phyloP scores from a whole-genome alignment of 2,888 invertebrate species.

The Andrena marginata region DNA sequence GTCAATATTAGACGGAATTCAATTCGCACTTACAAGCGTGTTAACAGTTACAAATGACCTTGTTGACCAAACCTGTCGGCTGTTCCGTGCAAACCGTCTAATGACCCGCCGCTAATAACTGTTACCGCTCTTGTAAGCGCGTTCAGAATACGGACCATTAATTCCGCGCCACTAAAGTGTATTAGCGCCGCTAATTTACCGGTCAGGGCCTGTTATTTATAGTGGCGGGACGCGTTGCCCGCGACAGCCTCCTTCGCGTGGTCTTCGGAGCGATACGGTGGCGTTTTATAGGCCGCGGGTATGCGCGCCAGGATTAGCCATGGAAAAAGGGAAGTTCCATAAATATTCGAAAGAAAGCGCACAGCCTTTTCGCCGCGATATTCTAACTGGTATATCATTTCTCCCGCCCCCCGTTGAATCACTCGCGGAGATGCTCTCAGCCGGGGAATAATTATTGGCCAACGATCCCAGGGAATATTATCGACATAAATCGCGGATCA shows the following conservation, averaged over 20 bases:
- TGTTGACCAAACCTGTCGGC: slow-evolving; percentile 72
- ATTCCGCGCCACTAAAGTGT: slow-evolving; percentile 70
- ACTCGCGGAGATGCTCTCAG: background rate
- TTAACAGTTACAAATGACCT: slow-evolving; percentile 73
- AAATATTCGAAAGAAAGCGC: background rate
- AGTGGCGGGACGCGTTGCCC: slow-evolving; percentile 18
- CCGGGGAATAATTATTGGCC: slow-evolving; percentile 35
- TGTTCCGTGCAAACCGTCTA: slow-evolving; percentile 73
- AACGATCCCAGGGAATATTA: background rate
- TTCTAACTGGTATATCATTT: background rate
- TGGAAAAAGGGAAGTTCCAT: background rate
- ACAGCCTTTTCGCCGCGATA: background rate
- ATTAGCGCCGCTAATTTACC: slow-evolving; percentile 67
- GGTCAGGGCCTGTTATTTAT: slow-evolving; percentile 65
- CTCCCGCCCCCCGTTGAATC: background rate
- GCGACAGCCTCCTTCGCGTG: slow-evolving; percentile 28
- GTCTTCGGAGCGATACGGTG: background rate
- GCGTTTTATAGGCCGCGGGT: background rate
- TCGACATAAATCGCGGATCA: slow-evolving; percentile 21
- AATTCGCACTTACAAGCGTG: slow-evolving; percentile 71
- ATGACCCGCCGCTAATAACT: slow-evolving; percentile 73
- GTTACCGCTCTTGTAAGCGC: slow-evolving; percentile 73
- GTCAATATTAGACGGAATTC: slow-evolving; percentile 67
- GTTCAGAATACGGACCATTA: slow-evolving; percentile 73
- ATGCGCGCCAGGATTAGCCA: background rate